Evolutionary conservation across 2,797 vertebrate species (phyloP), one percentile per base, ranked within the genome.

Genomic region (Oreortyx pictus): DNA sequence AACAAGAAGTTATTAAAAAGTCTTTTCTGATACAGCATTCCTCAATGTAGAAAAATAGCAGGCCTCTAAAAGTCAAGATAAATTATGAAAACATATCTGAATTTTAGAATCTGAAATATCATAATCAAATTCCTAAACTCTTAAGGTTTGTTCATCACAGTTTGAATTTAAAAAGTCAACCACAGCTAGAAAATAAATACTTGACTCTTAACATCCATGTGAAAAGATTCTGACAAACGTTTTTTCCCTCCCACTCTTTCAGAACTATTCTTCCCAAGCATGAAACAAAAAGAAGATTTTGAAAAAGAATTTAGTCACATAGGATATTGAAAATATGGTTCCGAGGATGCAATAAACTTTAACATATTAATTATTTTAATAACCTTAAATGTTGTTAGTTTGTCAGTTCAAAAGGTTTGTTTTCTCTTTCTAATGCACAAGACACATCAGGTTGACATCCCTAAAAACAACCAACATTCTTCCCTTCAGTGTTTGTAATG

Each of bases 221-320:
- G 8, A 70, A 27, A 73, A 75, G 1, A 39, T 70, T 79, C 41
- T 35, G 6, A 43, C 15, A 9, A 29, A 4, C 24, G 22, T 39
- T 49, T 41, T 41, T 4, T 6, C 11, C 1, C 8, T 3, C 1
- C 8, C 2, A 6, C 5, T 25, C 33, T 46, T 31, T 59, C 14
- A 43, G 14, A 33, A 10, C 3, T 49, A 37, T 29, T 73, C 22
- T 68, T 79, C 29, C 22, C 46, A 76, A 41, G 11, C 5, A 23
- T 31, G 12, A 75, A 73, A 80, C 3, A 78, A 6, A 72, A 88
- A 47, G 1, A 80, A 70, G 2, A 7, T 56, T 79, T 73, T 83
- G 5, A 39, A 37, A 16, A 76, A 80, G 59, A 70, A 68, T 41
- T 7, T 47, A 50, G 9, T 68, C 18, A 13, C 5, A 59, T 3